Evolutionary conservation across 2,888 invertebrate genomes (phyloP), one percentile per base, ranked within the genome.

Genomic region (Sclerodermus sp.): DNA sequence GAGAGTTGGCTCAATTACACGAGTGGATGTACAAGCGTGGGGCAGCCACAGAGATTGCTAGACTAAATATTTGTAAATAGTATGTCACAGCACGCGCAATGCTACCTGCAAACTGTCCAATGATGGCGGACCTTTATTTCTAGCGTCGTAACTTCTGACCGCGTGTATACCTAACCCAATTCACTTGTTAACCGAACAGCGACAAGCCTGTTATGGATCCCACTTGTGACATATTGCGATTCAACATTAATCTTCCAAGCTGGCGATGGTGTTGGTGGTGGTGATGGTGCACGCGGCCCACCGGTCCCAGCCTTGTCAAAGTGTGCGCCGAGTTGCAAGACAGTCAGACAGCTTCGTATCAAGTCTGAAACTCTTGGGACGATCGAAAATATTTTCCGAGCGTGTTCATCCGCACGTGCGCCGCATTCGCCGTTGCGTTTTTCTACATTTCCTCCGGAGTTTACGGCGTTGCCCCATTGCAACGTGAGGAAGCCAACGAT

Each of bases 381-480:
- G 34, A 34, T 12, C 34, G 12, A 34, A 34, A 38, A 63, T 63
- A 59, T 61, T 61, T 61, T 55, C 64, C 51, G 45, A 46, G 48
- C 63, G 56, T 49, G 54, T 49, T 57, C 57, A 51, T 48, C 14
- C 15, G 69, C 70, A 68, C 68, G 67, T 67, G 68, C 64, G 59
- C 53, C 53, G 68, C 57, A 61, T 65, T 64, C 57, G 64, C 52
- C 53, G 60, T 62, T 65, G 65, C 63, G 67, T 66, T 67, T 70
- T 64, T 68, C 57, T 57, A 51, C 58, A 59, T 67, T 61, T 61
- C 44, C 40, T 38, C 23, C 44, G 46, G 50, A 49, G 49, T 50
- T 59, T 32, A 55, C 59, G 44, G 55, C 45, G 4, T 23, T 23
- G 23, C 23, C 8, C 15, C 39, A n/a, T n/a, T n/a, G n/a, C n/a